Evolutionary conservation across 92 coral and sea anemone genomes (phyloP).

Genomic region (Heteractis magnifica): DNA sequence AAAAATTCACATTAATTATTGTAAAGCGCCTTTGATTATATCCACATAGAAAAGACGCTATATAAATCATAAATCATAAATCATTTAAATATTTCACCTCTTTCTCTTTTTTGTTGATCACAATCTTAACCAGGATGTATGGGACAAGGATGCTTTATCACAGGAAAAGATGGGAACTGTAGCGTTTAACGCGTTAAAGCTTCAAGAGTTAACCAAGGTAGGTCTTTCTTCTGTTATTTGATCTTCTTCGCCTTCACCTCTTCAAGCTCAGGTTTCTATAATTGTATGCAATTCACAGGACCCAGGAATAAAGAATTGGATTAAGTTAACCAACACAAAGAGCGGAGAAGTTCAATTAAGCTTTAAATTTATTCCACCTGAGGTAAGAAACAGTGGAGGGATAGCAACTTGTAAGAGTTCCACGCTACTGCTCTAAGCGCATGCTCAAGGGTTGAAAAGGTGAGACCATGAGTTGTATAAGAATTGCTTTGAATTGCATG

Average conservation of each 20-base stretch:
- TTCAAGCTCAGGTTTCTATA: too few species aligned
- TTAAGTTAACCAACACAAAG: slow-evolving; percentile 63
- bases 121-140: slow-evolving; percentile 54
- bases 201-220: slow-evolving; percentile 66
- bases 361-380: slow-evolving; percentile 64
- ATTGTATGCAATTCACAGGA: slow-evolving; percentile 24
- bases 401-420: not conserved
- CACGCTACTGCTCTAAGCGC: not conserved
- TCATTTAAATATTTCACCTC: too few species aligned
- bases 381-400: slow-evolving; percentile 29
- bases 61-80: too few species aligned
- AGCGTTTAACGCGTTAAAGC: slow-evolving; percentile 53
- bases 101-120: not conserved
- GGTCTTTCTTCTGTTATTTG: too few species aligned
- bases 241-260: too few species aligned
- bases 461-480: too few species aligned
- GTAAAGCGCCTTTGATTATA: too few species aligned
- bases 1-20: too few species aligned
- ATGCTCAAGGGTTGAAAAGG: too few species aligned
- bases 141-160: slow-evolving; percentile 84
- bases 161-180: slow-evolving; percentile 84
- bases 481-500: too few species aligned
- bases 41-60: too few species aligned
- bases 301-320: slow-evolving; percentile 64
- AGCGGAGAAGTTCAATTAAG: slow-evolving; percentile 77